Base-by-base conservation (phyloP, 1,140 invertebrate species). In the Rhynchophorus ferrugineus region DNA sequence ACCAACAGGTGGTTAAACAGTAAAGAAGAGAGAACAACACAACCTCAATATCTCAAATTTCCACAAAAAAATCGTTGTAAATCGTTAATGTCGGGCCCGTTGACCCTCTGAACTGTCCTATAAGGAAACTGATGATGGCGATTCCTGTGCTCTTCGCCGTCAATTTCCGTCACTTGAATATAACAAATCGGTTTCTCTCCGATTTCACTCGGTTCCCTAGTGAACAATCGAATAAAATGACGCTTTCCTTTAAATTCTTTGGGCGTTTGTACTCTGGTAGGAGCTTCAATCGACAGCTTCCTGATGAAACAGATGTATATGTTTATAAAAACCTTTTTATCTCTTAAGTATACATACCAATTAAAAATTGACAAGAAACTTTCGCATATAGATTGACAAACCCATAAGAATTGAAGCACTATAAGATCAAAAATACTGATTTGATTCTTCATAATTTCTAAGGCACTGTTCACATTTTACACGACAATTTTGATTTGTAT, bases 351-450 rank as follows among this genome's bases (percentile, higher is more conserved):
- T 11, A 38, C 49, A 44, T 45, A 52, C 49, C 49, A 36, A 8
- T 45, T 52, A 8, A 52, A 52, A 22, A 52, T 44, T 16, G 49
- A 52, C 7, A 39, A 8, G 36, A 52, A 8, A 8, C n/a, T 39
- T 6, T 52, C 41, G 16, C 45, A 52, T 11, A 44, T 36, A 18
- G 21, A 36, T 14, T 52, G 49, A 21, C 42, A 52, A 2, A 14
- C 29, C 17, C 41, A 52, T 6, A 52, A 44, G 29, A 52, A 37
- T 21, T 52, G 49, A 34, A 52, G 36, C 24, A 52, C 45, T 2
- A 38, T 21, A 24, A 52, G 38, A 45, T 52, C 49, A 3, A 45
- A 33, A 8, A 52, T 16, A 38, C 49, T 52, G 20, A 52, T 52
- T 18, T 52, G 49, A 8, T 49, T 20, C 21, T 20, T 33, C 24